Percentiles rank a stretch among this genome's conserved stretches.
phyloP scores from a whole-genome alignment of 2,113 vertebrate species.

The Bettongia penicillata region DNA sequence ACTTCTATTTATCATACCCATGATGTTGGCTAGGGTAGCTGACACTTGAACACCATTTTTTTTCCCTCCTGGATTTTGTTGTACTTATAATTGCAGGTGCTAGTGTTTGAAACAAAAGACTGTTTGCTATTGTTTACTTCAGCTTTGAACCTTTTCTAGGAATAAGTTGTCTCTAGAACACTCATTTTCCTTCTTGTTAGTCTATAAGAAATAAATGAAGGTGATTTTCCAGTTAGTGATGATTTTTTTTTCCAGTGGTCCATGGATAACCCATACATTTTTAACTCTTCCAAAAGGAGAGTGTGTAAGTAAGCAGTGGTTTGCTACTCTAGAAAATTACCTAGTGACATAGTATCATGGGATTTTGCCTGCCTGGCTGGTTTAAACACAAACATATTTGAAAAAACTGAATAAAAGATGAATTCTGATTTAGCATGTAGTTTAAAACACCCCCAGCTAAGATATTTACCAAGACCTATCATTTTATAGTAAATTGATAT shows the following conservation, averaged over 20 bases:
- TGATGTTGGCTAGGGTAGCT: neutral
- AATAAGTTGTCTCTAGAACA: neutral
- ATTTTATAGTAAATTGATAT: slow-evolving; percentile 4
- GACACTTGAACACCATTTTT: neutral
- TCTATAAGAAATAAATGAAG: neutral
- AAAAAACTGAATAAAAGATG: slow-evolving; percentile 38
- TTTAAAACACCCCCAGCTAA: neutral
- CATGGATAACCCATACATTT: neutral
- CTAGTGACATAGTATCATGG: neutral
- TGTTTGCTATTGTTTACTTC: neutral
- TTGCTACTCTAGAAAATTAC: neutral
- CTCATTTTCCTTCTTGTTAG: slow-evolving; percentile 15
- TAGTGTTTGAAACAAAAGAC: slow-evolving; percentile 44
- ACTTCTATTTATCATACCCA: neutral
- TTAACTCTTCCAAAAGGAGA: neutral
- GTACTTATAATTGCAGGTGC: slow-evolving; percentile 27
- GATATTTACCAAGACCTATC: neutral
- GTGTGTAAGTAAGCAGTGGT: neutral
- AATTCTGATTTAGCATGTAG: neutral
- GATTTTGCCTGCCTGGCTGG: neutral
- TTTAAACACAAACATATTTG: slow-evolving; percentile 23
- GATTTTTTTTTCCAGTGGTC: neutral
- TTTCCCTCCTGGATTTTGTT: neutral
- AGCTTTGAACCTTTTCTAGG: slow-evolving; percentile 9
- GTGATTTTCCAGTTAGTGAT: neutral